A percentile compares a stretch with the other conserved stretches of the same genome.
These are phyloP conservation scores for Lathronympha strigana DNA, from an alignment of 2,888 invertebrate species.

Conservation along the genomic window DNA sequence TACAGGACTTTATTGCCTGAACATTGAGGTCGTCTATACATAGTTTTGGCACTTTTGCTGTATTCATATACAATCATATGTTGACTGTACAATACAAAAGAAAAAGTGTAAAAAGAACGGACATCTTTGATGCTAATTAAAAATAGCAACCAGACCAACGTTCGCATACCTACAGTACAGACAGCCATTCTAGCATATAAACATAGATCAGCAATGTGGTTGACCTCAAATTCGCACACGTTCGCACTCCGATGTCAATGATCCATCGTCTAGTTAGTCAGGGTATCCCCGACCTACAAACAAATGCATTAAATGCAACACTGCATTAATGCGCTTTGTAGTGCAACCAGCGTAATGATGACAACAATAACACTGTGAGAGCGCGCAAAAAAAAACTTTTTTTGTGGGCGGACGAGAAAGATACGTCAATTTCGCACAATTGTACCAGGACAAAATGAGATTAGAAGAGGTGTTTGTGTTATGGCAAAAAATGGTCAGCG, in stretches of 20 bases:
- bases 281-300: constrained; percentile 79
- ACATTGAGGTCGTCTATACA: too few species aligned
- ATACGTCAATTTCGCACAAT: constrained; percentile 83
- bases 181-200: constrained; percentile 5
- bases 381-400: constrained; percentile 65
- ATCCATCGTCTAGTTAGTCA: constrained; percentile 12
- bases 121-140: background rate
- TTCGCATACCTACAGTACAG: background rate
- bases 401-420: constrained; percentile 66
- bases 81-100: background rate
- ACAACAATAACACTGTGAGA: constrained; percentile 73
- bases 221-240: constrained; percentile 65
- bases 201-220: constrained; percentile 45
- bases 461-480: constrained; percentile 60
- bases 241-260: constrained; percentile 36
- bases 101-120: background rate
- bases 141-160: background rate
- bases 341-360: constrained; percentile 74
- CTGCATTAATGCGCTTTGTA: constrained; percentile 67
- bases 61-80: too few species aligned
- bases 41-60: too few species aligned
- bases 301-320: constrained; percentile 66
- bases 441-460: constrained; percentile 72
- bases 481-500: constrained; percentile 53
- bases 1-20: too few species aligned